Conservation (phyloP, 2,113 vertebrate species). For the Dolichotis patagonum region DNA sequence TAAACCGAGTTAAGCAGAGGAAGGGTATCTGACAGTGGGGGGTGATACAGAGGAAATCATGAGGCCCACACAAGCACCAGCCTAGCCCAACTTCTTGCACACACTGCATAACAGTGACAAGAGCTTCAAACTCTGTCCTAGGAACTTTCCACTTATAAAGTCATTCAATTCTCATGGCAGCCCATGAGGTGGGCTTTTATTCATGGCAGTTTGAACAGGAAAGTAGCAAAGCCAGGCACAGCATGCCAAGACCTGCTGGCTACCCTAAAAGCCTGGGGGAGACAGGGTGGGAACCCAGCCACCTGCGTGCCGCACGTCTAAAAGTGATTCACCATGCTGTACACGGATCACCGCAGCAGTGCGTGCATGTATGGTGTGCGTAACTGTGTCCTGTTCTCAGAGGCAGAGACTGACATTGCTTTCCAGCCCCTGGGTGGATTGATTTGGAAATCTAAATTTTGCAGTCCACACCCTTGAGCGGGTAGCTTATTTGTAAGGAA, state of each 20-base stretch:
- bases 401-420: not conserved
- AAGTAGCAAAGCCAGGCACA: not conserved
- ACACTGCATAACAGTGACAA: rapidly evolving
- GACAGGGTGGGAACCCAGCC: not conserved
- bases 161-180: not conserved
- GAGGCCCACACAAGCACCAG: not conserved
- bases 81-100: not conserved
- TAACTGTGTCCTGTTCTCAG: not conserved
- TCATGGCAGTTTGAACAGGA: not conserved
- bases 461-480: not conserved
- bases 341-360: too few relatives aligned
- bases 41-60: not conserved
- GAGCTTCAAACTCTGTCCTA: not conserved
- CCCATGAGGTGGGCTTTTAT: not conserved
- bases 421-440: not conserved
- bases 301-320: rapidly evolving
- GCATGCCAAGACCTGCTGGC: too few relatives aligned
- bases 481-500: not conserved
- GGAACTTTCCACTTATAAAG: not conserved
- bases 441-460: not conserved
- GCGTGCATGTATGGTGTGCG: rapidly evolving
- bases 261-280: rapidly evolving
- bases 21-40: not conserved
- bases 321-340: too few relatives aligned
- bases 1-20: not conserved